Conservation (phyloP, 2,888 invertebrate genomes). For the Napeogenes inachia region DNA sequence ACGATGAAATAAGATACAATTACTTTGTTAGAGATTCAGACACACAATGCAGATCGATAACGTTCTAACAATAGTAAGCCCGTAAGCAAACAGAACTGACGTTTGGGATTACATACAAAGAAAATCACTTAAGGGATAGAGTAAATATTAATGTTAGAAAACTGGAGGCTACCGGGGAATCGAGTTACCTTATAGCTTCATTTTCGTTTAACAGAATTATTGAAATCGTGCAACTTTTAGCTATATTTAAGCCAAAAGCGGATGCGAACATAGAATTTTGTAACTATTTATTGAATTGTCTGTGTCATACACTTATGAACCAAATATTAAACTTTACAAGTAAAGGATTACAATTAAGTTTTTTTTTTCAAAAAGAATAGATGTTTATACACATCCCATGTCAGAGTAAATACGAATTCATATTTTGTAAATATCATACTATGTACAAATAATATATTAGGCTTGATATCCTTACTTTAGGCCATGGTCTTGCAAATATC, state of each 20-base stretch:
- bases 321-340: too few species aligned
- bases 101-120: slow-evolving; percentile 49
- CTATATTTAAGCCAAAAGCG: slow-evolving; percentile 46
- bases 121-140: slow-evolving; percentile 48
- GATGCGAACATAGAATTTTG: slow-evolving; percentile 28
- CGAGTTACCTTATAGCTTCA: slow-evolving; percentile 64
- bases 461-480: background rate
- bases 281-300: too few species aligned
- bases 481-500: slow-evolving; percentile 35
- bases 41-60: slow-evolving; percentile 34
- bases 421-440: too few species aligned
- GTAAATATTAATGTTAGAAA: slow-evolving; percentile 48
- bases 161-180: slow-evolving; percentile 53
- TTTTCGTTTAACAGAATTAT: slow-evolving; percentile 69
- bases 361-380: too few species aligned
- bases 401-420: too few species aligned
- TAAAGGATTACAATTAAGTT: too few species aligned
- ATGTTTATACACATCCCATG: too few species aligned
- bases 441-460: slow-evolving; percentile 14
- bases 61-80: slow-evolving; percentile 47
- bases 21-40: slow-evolving; percentile 27
- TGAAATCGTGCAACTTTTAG: slow-evolving; percentile 59
- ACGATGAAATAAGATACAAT: slow-evolving; percentile 29
- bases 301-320: too few species aligned
- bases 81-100: slow-evolving; percentile 38